Percentiles rank a stretch among this genome's conserved stretches.
phyloP scores from a whole-genome alignment of 2,113 vertebrate genomes.

The Hippotragus niger region DNA sequence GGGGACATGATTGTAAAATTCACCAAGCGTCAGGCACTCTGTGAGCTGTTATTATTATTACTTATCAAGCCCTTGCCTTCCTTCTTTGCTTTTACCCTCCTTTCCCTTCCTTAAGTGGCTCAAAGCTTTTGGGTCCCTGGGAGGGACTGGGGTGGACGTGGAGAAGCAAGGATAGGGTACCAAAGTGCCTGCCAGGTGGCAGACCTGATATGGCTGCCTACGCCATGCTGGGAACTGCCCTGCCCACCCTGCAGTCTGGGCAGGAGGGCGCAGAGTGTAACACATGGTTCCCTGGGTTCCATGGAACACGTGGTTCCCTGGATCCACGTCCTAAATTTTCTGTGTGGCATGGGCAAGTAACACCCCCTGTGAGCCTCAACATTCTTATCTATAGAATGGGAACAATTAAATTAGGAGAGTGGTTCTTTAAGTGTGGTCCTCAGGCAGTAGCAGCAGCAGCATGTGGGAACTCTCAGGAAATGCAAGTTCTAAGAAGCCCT shows the following conservation, averaged over 20 bases:
- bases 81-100: not conserved
- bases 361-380: not conserved
- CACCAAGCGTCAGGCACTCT: accelerated
- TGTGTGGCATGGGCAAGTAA: not conserved
- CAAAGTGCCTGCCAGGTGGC: not conserved
- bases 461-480: not conserved
- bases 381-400: not conserved
- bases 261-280: not conserved
- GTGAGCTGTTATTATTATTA: not conserved
- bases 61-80: not conserved
- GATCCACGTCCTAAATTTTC: not conserved
- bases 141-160: not conserved
- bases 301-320: not conserved
- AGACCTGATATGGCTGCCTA: not conserved
- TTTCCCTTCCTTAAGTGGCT: not conserved
- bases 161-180: too few relatives aligned
- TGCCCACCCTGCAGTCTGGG: accelerated
- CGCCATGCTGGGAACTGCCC: not conserved
- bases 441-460: not conserved
- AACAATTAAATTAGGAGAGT: not conserved
- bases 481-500: too few relatives aligned
- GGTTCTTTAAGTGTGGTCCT: not conserved
- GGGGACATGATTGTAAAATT: not conserved
- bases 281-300: not conserved
- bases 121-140: not conserved